Conservation (phyloP, 2,888 invertebrate species). For the Rhodophaea formosa region DNA sequence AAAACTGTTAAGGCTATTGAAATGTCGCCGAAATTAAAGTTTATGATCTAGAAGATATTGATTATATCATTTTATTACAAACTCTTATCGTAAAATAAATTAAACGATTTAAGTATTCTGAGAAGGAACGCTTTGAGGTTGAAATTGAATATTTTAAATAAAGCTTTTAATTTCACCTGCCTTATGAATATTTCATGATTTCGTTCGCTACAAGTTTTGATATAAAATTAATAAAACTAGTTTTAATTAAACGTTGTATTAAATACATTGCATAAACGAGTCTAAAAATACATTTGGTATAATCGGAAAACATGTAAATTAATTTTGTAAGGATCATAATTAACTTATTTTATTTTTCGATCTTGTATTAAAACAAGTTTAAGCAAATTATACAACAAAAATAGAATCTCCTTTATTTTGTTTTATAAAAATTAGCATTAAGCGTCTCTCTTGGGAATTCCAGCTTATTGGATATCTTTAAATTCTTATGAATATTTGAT, state of each 20-base stretch:
- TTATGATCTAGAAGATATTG: neutral
- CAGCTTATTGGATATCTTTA: conserved; percentile 11
- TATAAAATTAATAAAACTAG: neutral
- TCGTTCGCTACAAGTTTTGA: neutral
- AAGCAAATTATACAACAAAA: neutral
- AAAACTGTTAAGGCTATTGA: neutral
- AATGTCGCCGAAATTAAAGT: neutral
- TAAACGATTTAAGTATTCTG: neutral
- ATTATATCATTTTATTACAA: neutral
- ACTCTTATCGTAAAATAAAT: neutral
- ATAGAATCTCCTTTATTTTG: neutral
- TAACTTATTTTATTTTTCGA: no score
- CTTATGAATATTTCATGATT: neutral
- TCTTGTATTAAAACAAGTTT: no score
- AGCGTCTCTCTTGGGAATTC: conserved; percentile 1
- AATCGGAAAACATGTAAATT: neutral
- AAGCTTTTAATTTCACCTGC: neutral
- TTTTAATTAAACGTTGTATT: neutral
- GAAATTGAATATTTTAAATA: neutral
- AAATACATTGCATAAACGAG: neutral
- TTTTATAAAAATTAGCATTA: conserved; percentile 15
- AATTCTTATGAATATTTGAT: conserved; percentile 17
- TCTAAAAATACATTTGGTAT: neutral
- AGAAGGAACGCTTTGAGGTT: neutral
- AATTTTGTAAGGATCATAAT: no score